Conservation (phyloP, 2,888 invertebrate genomes). For the Gastracanthus pulcherrimus region DNA sequence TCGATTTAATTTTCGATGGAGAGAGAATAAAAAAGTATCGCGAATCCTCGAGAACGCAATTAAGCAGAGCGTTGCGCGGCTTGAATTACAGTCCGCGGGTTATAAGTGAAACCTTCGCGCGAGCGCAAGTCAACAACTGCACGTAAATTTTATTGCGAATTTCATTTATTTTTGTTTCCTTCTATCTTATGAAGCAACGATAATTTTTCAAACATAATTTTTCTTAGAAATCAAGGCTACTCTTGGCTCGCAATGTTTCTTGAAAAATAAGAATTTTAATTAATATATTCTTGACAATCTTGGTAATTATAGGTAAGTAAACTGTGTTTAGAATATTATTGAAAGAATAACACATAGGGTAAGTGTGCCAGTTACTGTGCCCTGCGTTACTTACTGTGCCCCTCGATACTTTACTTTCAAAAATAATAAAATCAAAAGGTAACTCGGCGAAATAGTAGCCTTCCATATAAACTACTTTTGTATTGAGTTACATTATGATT, state of each 20-base stretch:
- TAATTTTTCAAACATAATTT: background rate
- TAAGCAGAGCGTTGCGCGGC: background rate
- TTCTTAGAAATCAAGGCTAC: background rate
- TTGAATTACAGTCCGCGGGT: background rate
- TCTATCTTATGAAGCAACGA: background rate
- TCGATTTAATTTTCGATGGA: constrained; percentile 16
- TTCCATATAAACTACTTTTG: no score
- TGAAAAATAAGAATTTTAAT: no score
- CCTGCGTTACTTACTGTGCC: no score
- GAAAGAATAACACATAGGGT: no score
- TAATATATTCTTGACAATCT: no score
- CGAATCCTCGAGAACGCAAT: background rate
- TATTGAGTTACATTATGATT: no score
- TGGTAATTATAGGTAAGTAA: no score
- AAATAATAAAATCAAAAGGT: no score
- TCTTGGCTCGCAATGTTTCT: background rate
- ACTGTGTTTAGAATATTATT: no score
- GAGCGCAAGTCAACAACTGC: background rate
- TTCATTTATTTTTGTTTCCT: background rate
- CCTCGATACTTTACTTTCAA: no score
- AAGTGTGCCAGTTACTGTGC: no score
- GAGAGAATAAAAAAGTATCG: background rate
- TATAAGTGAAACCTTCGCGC: background rate
- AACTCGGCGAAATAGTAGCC: no score
- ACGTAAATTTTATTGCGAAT: background rate